Evolutionary conservation across 2,113 vertebrate genomes (phyloP).

Genomic region (Hylia prasina): DNA sequence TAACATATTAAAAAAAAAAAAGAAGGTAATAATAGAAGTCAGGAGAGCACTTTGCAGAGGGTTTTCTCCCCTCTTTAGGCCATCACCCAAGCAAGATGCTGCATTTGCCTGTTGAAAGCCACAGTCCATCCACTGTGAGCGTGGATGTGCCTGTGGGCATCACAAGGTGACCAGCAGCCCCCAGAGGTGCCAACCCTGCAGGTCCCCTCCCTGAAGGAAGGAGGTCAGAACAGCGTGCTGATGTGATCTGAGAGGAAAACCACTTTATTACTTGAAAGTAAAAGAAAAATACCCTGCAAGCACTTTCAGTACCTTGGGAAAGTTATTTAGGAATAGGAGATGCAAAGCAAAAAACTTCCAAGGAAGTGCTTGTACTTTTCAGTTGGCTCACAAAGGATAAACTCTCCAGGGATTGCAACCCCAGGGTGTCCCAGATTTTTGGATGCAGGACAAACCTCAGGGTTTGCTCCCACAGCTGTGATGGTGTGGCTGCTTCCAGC

Average conservation of each 20-base stretch:
- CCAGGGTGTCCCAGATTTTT: rapidly evolving
- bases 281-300: neutral
- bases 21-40: neutral
- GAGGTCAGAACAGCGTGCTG: neutral
- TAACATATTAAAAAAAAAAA: neutral
- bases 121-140: neutral
- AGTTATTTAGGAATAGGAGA: neutral
- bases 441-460: neutral
- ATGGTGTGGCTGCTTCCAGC: neutral
- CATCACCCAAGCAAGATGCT: neutral
- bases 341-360: neutral
- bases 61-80: neutral
- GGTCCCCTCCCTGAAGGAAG: neutral
- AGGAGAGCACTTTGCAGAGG: neutral
- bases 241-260: neutral
- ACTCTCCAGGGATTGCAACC: rapidly evolving
- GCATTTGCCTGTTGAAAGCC: neutral
- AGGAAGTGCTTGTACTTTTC: neutral
- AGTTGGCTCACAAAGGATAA: neutral
- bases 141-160: neutral
- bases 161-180: neutral
- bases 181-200: neutral
- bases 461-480: neutral
- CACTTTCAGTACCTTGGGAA: neutral
- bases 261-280: neutral